Evolutionary conservation across 2,797 vertebrate species (phyloP), one percentile per base, ranked within the genome.

Genomic region (Anguilla megastoma): DNA sequence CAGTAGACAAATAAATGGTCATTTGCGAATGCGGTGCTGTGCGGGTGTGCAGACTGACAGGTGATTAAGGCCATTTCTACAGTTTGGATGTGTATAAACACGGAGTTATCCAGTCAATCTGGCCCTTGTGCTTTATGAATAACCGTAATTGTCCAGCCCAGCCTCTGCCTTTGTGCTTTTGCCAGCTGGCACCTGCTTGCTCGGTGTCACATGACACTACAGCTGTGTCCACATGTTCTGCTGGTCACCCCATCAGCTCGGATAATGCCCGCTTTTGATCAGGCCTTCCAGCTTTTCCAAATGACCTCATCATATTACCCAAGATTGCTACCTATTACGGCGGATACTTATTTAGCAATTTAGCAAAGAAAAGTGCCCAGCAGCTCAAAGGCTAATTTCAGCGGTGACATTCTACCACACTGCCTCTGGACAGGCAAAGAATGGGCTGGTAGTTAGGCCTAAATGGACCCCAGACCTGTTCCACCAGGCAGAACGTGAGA

Each of bases 201-300:
- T 94, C 96, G 92, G 91, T 94, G 96, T 96, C 96, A 97, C 95
- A 96, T 96, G 96, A 97, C 96, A 96, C 96, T 95, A 95, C 97
- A 98, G 97, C 97, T 98, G 97, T 96, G 97, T 97, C 96, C 97
- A 97, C 96, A 97, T 96, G 95, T 95, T 97, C 95, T 94, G 85
- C 95, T 94, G 94, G 94, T 96, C 87, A 93, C 95, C 95, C 92
- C 92, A 94, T 96, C 94, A 95, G 95, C 95, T 96, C 92, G 92
- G 94, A 96, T 96, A 96, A 97, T 95, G 95, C 95, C 95, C 91
- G 95, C 95, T 95, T 97, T 97, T 96, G 95, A 97, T 97, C 96
- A 93, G 89, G 96, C 90, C 69, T 88, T 45, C 88, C 87, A 89
- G 85, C 91, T 88, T 93, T 94, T 94, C 95, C 94, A 95, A 96